Base-by-base conservation (phyloP, 2,113 vertebrate genomes). In the Heteronetta atricapilla region DNA sequence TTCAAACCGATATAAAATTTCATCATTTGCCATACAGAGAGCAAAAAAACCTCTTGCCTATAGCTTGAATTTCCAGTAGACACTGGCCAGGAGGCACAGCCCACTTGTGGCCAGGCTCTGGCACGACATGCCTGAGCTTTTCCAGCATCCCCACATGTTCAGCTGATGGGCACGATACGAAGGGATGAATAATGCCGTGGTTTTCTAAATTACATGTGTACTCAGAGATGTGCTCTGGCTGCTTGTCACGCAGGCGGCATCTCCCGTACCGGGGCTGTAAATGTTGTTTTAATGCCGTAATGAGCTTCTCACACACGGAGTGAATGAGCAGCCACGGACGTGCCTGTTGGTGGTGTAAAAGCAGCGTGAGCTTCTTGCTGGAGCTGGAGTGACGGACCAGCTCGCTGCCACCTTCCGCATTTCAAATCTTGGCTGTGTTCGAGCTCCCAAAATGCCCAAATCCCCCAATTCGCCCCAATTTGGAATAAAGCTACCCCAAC, bases 371-470 rank as follows among this genome's bases (percentile, higher is more conserved):
- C 40, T 23, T 52, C 56, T 58, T 16, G 48, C 7, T 42, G 74
- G 13, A 36, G 36, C 36, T 18, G 22, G 52, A 20, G 28, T 12
- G 12, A 18, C 4, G 26, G 22, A 64, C 73, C 62, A 55, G 38
- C 38, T 40, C 9, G 1, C 38, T 40, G 53, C 50, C 73, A 23
- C 34, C 20, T 28, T 38, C 17, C 11, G 2, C 28, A 31, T 2
- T 34, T 3, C 85, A 66, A 9, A 1, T 3, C 26, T 22, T 0
- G 0, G 23, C 53, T 50, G n/a, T 63, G 34, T 50, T 2, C 8
- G 52, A 72, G 79, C 69, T 58, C 88, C 46, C 8, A 11, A 19
- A 52, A 36, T 25, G 11, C 19, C 75, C 55, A 8, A 29, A 40
- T 40, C 11, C 18, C 62, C 10, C 19, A 3, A 7, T 8, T 79